phyloP scores from a whole-genome alignment of 1,140 invertebrate genomes.

The Sminthurides bifidus region DNA sequence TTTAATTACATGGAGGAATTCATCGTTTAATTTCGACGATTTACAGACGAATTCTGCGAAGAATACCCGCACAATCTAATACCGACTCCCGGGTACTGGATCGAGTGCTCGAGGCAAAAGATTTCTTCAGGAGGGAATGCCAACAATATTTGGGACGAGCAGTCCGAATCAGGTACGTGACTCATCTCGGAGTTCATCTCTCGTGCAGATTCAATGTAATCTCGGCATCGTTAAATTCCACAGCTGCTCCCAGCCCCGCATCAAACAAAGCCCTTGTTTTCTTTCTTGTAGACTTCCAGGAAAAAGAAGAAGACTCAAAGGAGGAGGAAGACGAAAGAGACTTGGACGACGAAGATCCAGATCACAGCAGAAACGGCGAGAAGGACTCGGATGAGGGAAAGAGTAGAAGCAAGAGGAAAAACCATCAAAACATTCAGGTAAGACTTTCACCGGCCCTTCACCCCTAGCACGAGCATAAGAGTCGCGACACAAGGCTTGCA shows the following conservation, averaged over 20 bases:
- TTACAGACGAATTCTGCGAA: conserved; percentile 76
- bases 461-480: too few relatives aligned
- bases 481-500: too few relatives aligned
- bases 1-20: conserved; percentile 34
- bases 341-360: conserved; percentile 24
- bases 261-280: background rate
- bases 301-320: conserved; percentile 30
- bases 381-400: conserved; percentile 31
- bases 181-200: background rate
- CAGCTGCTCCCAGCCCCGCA: background rate
- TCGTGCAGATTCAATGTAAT: background rate
- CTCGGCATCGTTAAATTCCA: background rate
- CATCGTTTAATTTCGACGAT: background rate
- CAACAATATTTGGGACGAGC: conserved; percentile 71
- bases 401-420: conserved; percentile 19
- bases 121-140: conserved; percentile 46
- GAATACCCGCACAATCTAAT: conserved; percentile 83
- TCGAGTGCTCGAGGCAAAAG: conserved; percentile 82
- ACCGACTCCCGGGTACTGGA: conserved; percentile 85
- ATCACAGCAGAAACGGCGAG: conserved; percentile 32
- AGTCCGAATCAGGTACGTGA: conserved; percentile 53
- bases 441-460: too few relatives aligned
- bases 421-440: conserved; percentile 36
- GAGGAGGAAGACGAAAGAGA: conserved; percentile 28
- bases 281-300: conserved; percentile 23